phyloP scores from a whole-genome alignment of 2,797 vertebrate species.

The Adelosebastes latens region DNA sequence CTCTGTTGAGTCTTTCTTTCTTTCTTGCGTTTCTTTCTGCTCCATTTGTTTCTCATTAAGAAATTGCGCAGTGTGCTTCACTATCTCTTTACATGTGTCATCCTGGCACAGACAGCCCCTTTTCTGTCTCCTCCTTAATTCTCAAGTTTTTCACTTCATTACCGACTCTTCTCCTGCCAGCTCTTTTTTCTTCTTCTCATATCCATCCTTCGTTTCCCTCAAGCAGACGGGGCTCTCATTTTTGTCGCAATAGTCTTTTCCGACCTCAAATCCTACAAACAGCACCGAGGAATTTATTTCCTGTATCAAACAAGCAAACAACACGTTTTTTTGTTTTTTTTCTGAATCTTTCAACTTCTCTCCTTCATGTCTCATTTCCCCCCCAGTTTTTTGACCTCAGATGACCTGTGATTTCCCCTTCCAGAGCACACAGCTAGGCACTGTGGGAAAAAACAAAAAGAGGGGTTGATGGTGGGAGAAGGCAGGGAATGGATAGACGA shows the following conservation, averaged over 20 bases:
- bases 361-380: conserved; percentile 19
- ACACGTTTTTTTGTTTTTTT: neutral
- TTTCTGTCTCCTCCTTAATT: conserved; percentile 9
- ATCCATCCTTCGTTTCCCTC: conserved; percentile 13
- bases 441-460: conserved; percentile 78
- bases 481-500: conserved; percentile 45
- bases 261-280: conserved; percentile 16
- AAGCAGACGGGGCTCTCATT: neutral
- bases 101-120: neutral
- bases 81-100: conserved; percentile 27
- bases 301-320: conserved; percentile 23
- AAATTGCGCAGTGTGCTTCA: neutral
- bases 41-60: conserved; percentile 33
- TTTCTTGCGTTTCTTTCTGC: neutral
- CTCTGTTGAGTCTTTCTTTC: neutral
- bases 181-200: neutral
- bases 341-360: conserved; percentile 34
- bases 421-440: conserved; percentile 50
- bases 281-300: conserved; percentile 34
- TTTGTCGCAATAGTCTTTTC: neutral
- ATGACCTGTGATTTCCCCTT: conserved; percentile 67
- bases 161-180: conserved; percentile 15
- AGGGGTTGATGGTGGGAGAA: conserved; percentile 41
- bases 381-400: conserved; percentile 52
- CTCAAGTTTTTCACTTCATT: conserved; percentile 6